A percentile compares a stretch with the other conserved stretches of the same genome.
These are phyloP conservation scores for Philaenus spumarius DNA, from an alignment of 1,140 invertebrate genomes.

Conservation along the genomic window DNA sequence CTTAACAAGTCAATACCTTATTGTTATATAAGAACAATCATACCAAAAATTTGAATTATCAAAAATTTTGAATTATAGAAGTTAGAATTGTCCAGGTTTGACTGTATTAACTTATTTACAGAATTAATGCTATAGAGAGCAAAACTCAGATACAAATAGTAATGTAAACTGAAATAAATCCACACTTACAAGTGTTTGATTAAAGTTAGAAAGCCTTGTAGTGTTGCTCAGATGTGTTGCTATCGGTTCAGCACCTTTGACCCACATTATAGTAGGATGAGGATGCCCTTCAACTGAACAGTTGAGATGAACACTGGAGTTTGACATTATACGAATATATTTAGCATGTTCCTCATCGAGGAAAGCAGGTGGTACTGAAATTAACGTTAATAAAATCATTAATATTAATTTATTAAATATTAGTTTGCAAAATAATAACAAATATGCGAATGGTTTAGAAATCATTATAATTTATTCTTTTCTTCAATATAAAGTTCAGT, in stretches of 20 bases:
- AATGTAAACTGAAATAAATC: not conserved
- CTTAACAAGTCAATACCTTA: no score
- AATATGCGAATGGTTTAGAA: no score
- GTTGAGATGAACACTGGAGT: not conserved
- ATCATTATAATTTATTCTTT: no score
- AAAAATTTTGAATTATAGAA: no score
- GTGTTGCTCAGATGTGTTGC: no score
- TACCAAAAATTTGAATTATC: no score
- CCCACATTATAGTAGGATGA: not conserved
- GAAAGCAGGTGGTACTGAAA: not conserved
- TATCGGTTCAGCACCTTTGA: not conserved
- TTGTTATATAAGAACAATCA: no score
- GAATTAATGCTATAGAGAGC: no score
- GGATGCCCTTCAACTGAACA: constrained; percentile 2
- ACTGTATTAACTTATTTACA: no score
- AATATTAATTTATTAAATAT: not conserved
- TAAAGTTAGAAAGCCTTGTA: not conserved
- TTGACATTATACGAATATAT: not conserved
- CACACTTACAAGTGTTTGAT: constrained; percentile 5
- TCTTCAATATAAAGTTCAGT: no score
- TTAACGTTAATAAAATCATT: not conserved
- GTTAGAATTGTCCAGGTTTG: no score
- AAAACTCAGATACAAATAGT: no score
- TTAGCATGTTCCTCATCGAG: not conserved
- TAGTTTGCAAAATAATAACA: not conserved